These are phyloP conservation scores for Otis tarda DNA, from an alignment of 2,113 vertebrate genomes.

Conservation along the genomic window DNA sequence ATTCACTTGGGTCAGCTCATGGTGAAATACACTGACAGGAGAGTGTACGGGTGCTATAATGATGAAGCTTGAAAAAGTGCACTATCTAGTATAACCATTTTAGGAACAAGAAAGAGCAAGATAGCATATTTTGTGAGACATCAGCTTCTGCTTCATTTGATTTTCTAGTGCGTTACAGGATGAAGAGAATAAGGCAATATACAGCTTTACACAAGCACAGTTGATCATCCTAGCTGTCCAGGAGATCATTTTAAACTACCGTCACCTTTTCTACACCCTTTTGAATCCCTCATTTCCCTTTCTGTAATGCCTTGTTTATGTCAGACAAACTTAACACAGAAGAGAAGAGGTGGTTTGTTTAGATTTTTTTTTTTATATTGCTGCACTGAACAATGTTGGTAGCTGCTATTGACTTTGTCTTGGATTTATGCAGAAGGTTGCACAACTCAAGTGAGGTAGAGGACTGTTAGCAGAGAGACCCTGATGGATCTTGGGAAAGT, in stretches of 20 bases:
- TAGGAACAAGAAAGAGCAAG: not conserved
- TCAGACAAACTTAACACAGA: not conserved
- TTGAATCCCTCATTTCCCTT: not conserved
- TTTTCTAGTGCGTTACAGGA: not conserved
- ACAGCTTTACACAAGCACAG: not conserved
- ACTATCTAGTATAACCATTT: not conserved
- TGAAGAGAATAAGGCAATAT: not conserved
- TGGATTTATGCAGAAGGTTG: not conserved
- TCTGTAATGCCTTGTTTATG: not conserved
- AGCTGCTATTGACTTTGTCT: not conserved
- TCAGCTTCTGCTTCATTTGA: not conserved
- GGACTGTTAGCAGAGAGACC: not conserved
- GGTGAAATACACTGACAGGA: not conserved
- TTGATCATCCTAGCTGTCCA: not conserved
- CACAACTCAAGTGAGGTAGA: not conserved
- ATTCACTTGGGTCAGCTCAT: not conserved
- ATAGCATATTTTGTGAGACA: not conserved
- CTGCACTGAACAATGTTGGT: not conserved
- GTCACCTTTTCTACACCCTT: accelerated
- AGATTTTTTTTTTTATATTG: not conserved
- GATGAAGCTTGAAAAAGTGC: not conserved
- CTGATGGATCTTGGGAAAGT: not conserved
- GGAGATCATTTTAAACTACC: not conserved
- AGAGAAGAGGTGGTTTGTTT: too few relatives aligned
- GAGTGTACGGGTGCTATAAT: not conserved